A percentile compares a stretch with the other conserved stretches of the same genome.
These are phyloP conservation scores for Melanotaenia duboulayi DNA, from an alignment of 2,113 vertebrate species.

Conservation along the genomic window DNA sequence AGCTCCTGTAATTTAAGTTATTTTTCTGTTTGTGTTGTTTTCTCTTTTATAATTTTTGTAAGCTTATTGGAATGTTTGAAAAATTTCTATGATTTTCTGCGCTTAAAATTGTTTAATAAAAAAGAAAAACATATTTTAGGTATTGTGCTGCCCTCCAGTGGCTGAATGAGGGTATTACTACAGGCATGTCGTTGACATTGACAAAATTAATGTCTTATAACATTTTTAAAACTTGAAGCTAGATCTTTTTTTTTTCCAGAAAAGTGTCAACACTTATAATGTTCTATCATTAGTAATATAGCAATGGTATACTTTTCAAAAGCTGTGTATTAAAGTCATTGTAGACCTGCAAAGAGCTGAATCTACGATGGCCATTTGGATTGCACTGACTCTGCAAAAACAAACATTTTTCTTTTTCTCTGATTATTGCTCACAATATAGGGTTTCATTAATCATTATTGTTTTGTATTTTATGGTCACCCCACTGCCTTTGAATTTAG, in stretches of 20 bases:
- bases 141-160: slow-evolving; percentile 43
- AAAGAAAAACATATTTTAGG: neutral
- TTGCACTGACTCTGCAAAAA: neutral
- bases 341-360: neutral
- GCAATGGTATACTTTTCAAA: too few relatives aligned
- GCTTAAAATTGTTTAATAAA: too few relatives aligned
- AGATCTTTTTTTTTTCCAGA: too few relatives aligned
- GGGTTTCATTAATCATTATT: neutral
- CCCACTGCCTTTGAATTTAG: neutral
- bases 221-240: neutral
- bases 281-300: too few relatives aligned
- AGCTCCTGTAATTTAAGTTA: too few relatives aligned
- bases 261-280: too few relatives aligned
- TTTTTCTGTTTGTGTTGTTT: too few relatives aligned
- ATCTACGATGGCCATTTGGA: neutral
- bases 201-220: too few relatives aligned
- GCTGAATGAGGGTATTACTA: slow-evolving; percentile 17
- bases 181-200: neutral
- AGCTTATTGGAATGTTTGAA: too few relatives aligned
- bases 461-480: neutral
- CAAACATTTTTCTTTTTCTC: neutral
- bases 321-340: neutral
- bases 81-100: too few relatives aligned
- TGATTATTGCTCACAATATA: too few relatives aligned
- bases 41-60: too few relatives aligned